Base-by-base conservation (phyloP, 2,888 invertebrate species). In the Sesia bembeciformis region DNA sequence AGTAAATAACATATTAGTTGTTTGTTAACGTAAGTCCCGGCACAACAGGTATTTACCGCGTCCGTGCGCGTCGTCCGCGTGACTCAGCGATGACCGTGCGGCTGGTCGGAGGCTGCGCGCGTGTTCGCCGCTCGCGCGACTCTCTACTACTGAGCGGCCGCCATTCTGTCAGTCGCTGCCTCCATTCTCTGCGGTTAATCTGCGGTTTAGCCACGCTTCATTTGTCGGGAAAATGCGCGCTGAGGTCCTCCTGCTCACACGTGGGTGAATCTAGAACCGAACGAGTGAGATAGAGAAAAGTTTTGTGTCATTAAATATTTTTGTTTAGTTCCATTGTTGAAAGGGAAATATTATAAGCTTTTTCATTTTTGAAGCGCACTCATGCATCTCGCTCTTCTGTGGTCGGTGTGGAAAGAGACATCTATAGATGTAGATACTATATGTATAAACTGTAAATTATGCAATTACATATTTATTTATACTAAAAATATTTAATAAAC, bases 111-210 rank as follows among this genome's bases (percentile, higher is more conserved):
- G 70, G 74, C 70, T 73, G 69, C 62, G 61, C 80, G 74, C 88
- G 88, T 83, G 81, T 72, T 76, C 64, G 58, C 81, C 68, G 81
- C 64, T 63, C 83, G 88, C 78, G 79, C 80, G 84, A 68, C 78
- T 76, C 78, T 81, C 70, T 74, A 83, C 83, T 78, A 90, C 88
- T 88, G 84, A 84, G 68, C 76, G 49, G 86, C 85, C 84, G 89
- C 88, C 90, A 89, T 87, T 81, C 88, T 89, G 86, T 86, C 88
- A 88, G 85, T 86, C 83, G 84, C 82, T 86, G 86, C 88, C 83
- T 88, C 86, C 88, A 86, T 85, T 85, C 87, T 87, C 90, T 89
- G 90, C 85, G 90, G 90, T 89, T 88, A 89, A 90, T 89, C 88
- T 90, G 90, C 80, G 90, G 90, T 89, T 81, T 84, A 76, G 87